These are phyloP conservation scores for Chrysodeixis includens DNA, from an alignment of 2,888 invertebrate species.

Conservation along the genomic window DNA sequence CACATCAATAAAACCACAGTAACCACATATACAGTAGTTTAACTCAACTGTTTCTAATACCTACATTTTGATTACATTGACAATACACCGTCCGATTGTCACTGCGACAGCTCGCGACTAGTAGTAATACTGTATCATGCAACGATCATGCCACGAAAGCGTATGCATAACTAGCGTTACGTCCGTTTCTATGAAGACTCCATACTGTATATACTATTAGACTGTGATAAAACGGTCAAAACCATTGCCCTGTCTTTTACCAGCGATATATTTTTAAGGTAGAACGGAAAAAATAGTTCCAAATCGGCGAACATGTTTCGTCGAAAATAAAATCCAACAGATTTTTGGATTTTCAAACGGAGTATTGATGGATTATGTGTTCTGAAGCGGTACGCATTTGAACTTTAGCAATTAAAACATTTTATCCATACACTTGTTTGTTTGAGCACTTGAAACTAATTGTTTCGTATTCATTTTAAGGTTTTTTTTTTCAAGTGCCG, in stretches of 20 bases:
- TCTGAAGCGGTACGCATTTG: constrained; percentile 18
- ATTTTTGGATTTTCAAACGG: constrained; percentile 29
- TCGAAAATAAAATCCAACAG: constrained; percentile 32
- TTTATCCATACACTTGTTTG: constrained; percentile 35
- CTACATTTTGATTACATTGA: too few relatives aligned
- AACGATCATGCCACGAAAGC: too few relatives aligned
- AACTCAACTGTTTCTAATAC: too few relatives aligned
- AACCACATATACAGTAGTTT: too few relatives aligned
- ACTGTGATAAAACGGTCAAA: too few relatives aligned
- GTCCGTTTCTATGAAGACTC: too few relatives aligned
- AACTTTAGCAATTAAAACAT: constrained; percentile 40
- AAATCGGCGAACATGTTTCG: constrained; percentile 29
- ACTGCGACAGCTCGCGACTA: too few relatives aligned
- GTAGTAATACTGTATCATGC: too few relatives aligned
- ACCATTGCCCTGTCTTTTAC: constrained; percentile 35
- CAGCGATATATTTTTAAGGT: constrained; percentile 33
- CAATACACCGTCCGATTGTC: too few relatives aligned
- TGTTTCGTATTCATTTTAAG: constrained; percentile 10
- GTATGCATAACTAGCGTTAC: too few relatives aligned
- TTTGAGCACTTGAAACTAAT: constrained; percentile 32
- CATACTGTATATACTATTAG: too few relatives aligned
- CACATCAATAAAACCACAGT: constrained; percentile 25
- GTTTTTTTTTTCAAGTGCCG: constrained; percentile 19
- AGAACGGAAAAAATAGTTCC: constrained; percentile 31
- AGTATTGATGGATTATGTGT: constrained; percentile 9